phyloP scores from a whole-genome alignment of 2,797 vertebrate genomes.

The Nannoperca australis region DNA sequence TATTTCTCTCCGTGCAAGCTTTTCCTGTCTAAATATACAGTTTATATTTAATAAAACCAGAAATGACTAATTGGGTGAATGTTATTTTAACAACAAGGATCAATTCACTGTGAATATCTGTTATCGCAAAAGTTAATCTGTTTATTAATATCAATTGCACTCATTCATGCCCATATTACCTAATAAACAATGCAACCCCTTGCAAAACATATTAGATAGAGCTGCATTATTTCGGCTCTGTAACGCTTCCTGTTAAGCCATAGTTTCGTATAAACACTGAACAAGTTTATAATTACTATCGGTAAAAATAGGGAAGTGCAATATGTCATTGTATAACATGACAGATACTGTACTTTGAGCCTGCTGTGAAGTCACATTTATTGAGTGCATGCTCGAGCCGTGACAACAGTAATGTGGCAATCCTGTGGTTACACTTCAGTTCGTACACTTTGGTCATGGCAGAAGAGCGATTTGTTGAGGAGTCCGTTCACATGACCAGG shows the following conservation, averaged over 20 bases:
- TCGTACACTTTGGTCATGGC: neutral
- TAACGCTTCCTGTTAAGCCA: constrained; percentile 5
- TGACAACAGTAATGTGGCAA: neutral
- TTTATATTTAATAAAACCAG: constrained; percentile 16
- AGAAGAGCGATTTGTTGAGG: too few species aligned
- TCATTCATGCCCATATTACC: neutral
- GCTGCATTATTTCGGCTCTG: constrained; percentile 9
- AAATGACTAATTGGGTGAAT: neutral
- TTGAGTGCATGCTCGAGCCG: constrained; percentile 23
- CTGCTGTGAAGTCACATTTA: constrained; percentile 49
- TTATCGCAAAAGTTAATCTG: neutral
- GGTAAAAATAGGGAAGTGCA: constrained; percentile 7
- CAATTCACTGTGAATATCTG: neutral
- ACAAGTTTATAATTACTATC: constrained; percentile 31
- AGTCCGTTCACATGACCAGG: constrained; percentile 87
- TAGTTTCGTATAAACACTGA: constrained; percentile 3
- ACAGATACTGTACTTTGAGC: constrained; percentile 56
- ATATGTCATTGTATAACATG: constrained; percentile 9
- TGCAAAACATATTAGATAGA: constrained; percentile 29
- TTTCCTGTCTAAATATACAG: neutral
- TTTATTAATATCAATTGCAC: neutral
- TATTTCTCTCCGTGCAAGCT: too few species aligned
- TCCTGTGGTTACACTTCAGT: neutral
- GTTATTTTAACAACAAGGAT: neutral
- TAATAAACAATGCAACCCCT: neutral